Evolutionary conservation across 2,888 invertebrate species (phyloP).

Genomic region (Pammene fasciana): DNA sequence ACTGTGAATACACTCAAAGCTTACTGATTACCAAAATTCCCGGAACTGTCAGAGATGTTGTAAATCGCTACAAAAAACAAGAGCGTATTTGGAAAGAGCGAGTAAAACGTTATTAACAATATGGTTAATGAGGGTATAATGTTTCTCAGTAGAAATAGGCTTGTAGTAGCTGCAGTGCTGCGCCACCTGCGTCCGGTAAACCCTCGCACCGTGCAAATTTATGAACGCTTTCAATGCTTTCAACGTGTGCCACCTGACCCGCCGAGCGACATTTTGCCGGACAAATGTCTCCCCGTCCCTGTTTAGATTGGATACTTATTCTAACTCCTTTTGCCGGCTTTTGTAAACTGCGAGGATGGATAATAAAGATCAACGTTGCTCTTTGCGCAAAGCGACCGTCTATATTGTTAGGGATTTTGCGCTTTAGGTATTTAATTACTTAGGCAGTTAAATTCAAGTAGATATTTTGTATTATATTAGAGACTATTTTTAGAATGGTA

Average conservation of each 20-base stretch:
- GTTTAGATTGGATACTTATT: conserved; percentile 71
- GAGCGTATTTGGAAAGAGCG: conserved; percentile 12
- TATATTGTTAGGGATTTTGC: conserved; percentile 26
- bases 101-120: conserved; percentile 25
- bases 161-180: conserved; percentile 54
- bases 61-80: conserved; percentile 18
- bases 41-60: conserved; percentile 17
- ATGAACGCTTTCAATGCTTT: conserved; percentile 79
- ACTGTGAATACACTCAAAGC: conserved; percentile 20
- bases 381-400: conserved; percentile 22
- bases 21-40: conserved; percentile 2
- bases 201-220: conserved; percentile 74
- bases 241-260: conserved; percentile 81
- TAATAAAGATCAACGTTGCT: conserved; percentile 38
- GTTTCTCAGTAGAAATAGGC: conserved; percentile 61
- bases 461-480: background rate
- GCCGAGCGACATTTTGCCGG: conserved; percentile 70
- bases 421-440: conserved; percentile 17
- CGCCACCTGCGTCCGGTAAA: conserved; percentile 73
- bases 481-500: background rate
- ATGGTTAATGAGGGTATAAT: conserved; percentile 47
- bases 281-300: conserved; percentile 72
- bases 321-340: conserved; percentile 53
- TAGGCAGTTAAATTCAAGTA: conserved; percentile 11
- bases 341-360: conserved; percentile 46